Percentiles rank a stretch among this genome's conserved stretches.
These are phyloP conservation scores for Channa argus DNA, from an alignment of 2,113 vertebrate genomes.

Conservation along the genomic window DNA sequence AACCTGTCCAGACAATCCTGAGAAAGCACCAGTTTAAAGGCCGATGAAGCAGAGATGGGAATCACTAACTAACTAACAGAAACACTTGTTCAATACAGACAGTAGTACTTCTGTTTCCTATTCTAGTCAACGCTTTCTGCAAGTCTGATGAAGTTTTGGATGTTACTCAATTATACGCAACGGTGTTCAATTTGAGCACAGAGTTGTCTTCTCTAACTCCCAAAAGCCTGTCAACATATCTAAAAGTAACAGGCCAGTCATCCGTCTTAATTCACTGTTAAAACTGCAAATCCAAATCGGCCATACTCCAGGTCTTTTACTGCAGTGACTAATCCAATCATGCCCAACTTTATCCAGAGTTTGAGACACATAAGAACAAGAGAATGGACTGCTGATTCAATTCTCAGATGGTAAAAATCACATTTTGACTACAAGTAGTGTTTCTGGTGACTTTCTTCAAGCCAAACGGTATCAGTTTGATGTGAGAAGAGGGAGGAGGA, in stretches of 20 bases:
- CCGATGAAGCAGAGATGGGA: constrained; percentile 18
- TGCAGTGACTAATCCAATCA: constrained; percentile 51
- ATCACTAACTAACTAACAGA: constrained; percentile 32
- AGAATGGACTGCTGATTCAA: constrained; percentile 60
- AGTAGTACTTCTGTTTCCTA: constrained; percentile 21
- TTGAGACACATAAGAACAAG: constrained; percentile 57
- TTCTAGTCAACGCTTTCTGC: not conserved
- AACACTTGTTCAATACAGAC: constrained; percentile 28
- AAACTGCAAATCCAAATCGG: constrained; percentile 21
- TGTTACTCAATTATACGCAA: constrained; percentile 16
- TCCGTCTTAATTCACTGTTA: not conserved
- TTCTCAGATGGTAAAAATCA: constrained; percentile 21
- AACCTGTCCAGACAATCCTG: constrained; percentile 19
- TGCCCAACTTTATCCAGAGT: constrained; percentile 35
- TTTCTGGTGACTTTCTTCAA: not conserved
- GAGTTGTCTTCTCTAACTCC: too few species aligned
- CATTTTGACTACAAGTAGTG: not conserved
- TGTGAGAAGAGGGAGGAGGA: constrained; percentile 13
- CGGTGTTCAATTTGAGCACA: constrained; percentile 7
- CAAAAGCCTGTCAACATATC: not conserved
- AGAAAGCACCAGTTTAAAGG: constrained; percentile 6
- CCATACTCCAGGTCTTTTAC: constrained; percentile 16
- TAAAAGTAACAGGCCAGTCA: constrained; percentile 13
- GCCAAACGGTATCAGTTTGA: constrained; percentile 19
- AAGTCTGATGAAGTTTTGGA: not conserved